Evolutionary conservation across 1,140 invertebrate species (phyloP).

Genomic region (Lepidostoma basale): DNA sequence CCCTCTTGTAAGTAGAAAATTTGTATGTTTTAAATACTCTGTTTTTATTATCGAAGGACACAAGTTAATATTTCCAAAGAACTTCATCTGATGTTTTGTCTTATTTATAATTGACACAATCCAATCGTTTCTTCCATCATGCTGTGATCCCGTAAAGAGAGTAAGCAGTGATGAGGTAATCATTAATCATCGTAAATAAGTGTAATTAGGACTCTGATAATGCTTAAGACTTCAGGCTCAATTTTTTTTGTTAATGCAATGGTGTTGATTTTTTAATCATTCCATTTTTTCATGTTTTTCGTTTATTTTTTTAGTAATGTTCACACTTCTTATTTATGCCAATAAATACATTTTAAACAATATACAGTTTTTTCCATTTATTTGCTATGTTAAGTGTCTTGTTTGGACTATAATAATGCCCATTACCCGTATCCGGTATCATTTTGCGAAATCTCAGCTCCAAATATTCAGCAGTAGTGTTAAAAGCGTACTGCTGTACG

Average conservation of each 20-base stretch:
- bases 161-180: background rate
- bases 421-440: too few species aligned
- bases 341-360: slow-evolving; percentile 12
- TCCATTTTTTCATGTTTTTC: background rate
- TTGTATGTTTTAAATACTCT: too few species aligned
- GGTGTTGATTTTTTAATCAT: slow-evolving; percentile 1
- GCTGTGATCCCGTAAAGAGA: background rate
- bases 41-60: too few species aligned
- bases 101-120: background rate
- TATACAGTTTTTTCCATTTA: background rate
- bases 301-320: background rate
- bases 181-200: background rate
- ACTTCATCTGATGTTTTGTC: background rate
- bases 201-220: background rate
- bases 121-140: background rate
- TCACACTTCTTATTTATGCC: slow-evolving; percentile 4
- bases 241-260: slow-evolving; percentile 9
- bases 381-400: background rate
- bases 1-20: too few species aligned
- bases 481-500: background rate
- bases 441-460: background rate
- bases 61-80: too few species aligned
- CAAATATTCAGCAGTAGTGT: background rate
- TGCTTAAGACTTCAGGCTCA: background rate
- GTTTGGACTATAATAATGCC: too few species aligned